Evolutionary conservation across 53 echinoderm and acorn worm genomes (phyloP), one percentile per base, ranked within the genome.

Genomic region (Echinometra lucunter): DNA sequence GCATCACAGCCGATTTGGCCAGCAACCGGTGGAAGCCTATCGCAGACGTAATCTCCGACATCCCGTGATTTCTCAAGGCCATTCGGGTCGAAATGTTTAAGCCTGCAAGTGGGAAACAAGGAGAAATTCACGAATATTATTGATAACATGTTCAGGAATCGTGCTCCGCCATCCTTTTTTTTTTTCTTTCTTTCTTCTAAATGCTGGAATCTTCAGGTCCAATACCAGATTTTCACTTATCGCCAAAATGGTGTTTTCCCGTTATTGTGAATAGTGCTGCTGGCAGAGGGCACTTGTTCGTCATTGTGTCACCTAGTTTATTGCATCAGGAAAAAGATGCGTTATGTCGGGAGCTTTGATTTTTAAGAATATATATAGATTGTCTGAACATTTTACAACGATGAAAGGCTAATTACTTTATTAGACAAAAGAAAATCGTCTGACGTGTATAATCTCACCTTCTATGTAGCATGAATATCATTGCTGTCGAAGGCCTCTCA

Each of bases 11-110:
- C 99, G 30, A 99, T 91, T 78, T 95, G 92, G 17, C 95, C 96
- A 17, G 96, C 95, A 17, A 95, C 95, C n/a, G 88, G 90, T 35
- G 99, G 98, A 40, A 99, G 94, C 34, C 96, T 97, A 42, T 96
- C 94, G 60, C 91, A 96, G 44, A 99, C 98, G 80, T 96, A 99
- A 44, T 98, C 94, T 17, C 97, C 95, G 38, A 95, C 96, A 37
- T 58, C 74, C n/a, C 38, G 95, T 1, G 95, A 94, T 67, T 94
- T 94, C 49, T 97, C 90, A 58, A 97, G 94, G 16, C 55, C 89
- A 8, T 40, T 58, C 72, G 66, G 91, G 70, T 96, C 91, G 94
- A 98, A 97, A 30, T 89, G 47, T 55, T 83, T 96, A 72, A 98
- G 95, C 85, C 98, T 98, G 40, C 4, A 28, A 1, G 4, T 53